phyloP scores from a whole-genome alignment of 2,113 vertebrate species.

The Carassius auratus region DNA sequence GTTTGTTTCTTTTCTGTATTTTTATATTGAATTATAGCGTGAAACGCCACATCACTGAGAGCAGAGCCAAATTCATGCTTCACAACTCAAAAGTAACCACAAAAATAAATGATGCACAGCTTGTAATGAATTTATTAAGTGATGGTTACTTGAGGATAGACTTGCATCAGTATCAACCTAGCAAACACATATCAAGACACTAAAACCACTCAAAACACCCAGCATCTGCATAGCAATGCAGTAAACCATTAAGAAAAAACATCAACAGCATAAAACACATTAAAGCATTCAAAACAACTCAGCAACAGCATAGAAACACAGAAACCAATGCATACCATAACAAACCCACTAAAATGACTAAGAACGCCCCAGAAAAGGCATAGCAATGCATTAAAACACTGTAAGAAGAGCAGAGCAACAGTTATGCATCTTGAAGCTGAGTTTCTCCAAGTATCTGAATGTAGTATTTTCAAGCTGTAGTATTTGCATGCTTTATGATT shows the following conservation, averaged over 20 bases:
- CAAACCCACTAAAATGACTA: too few relatives aligned
- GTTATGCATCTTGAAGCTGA: background rate
- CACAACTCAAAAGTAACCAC: background rate
- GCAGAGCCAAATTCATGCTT: background rate
- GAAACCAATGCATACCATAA: background rate
- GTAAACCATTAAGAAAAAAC: background rate
- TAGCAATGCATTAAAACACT: too few relatives aligned
- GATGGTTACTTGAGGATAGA: background rate
- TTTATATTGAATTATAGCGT: background rate
- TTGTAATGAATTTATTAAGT: background rate
- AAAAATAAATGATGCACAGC: background rate
- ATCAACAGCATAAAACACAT: background rate
- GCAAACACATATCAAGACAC: too few relatives aligned
- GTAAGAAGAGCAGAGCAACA: background rate
- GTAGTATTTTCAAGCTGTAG: background rate
- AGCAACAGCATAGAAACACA: background rate
- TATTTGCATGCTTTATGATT: background rate
- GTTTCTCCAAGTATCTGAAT: background rate
- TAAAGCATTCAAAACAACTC: too few relatives aligned
- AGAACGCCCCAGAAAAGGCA: too few relatives aligned
- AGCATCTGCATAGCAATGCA: background rate
- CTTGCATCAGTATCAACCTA: background rate
- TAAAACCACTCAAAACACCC: too few relatives aligned
- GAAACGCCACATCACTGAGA: background rate
- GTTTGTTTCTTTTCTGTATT: background rate